Percentiles rank a stretch among this genome's conserved stretches.
These are phyloP conservation scores for Idris sp. DNA, from an alignment of 1,140 invertebrate genomes.

Conservation along the genomic window DNA sequence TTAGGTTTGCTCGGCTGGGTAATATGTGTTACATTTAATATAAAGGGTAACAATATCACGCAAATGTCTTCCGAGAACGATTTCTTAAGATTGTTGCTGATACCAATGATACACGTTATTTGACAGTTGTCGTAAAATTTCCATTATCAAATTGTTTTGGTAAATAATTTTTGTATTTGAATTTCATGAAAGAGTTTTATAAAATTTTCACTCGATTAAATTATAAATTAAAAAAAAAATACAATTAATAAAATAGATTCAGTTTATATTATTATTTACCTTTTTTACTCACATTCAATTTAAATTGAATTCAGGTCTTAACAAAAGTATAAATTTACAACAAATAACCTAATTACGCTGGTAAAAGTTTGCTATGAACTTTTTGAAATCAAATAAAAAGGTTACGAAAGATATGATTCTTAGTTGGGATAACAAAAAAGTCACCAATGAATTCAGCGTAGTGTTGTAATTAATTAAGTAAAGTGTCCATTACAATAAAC, in stretches of 20 bases:
- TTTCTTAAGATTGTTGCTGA: constrained; percentile 13
- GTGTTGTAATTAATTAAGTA: constrained; percentile 51
- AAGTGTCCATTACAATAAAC: constrained; percentile 52
- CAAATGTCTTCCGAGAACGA: constrained; percentile 20
- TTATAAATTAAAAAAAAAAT: no score
- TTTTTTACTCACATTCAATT: no score
- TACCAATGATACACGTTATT: constrained; percentile 20
- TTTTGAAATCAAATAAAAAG: constrained; percentile 10
- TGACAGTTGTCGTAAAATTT: no score
- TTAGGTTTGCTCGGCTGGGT: constrained; percentile 38
- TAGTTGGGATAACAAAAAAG: constrained; percentile 15
- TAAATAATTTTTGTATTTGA: no score
- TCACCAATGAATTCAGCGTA: constrained; percentile 14
- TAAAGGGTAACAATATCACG: constrained; percentile 48
- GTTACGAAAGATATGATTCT: constrained; percentile 16
- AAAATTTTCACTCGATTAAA: no score
- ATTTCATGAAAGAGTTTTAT: no score
- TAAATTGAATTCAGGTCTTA: not conserved
- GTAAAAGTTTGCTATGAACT: constrained; percentile 11
- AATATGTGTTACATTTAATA: constrained; percentile 32
- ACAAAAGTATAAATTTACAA: constrained; percentile 11
- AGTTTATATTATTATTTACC: no score
- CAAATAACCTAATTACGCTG: constrained; percentile 24
- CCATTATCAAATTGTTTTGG: no score
- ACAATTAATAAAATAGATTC: no score